Evolutionary conservation across 2,113 vertebrate species (phyloP), one percentile per base, ranked within the genome.

Genomic region (Tiliqua scincoides): DNA sequence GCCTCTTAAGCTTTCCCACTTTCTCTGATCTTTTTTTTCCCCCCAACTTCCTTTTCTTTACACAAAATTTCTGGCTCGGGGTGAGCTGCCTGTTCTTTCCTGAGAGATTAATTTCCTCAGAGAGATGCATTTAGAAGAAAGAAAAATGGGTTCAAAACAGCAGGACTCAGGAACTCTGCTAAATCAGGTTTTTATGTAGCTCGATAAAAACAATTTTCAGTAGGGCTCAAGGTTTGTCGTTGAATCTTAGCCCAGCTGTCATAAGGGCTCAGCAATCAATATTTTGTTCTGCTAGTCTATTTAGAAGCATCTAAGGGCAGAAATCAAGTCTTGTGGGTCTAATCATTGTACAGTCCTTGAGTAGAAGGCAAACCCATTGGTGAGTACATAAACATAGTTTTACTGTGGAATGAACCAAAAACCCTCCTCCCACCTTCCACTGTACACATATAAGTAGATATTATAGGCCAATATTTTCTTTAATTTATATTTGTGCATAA

Each of bases 291-390:
- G 54, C 59, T 89, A 30, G 63, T 84, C 71, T 91, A 40, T 82
- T 92, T 82, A 88, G 73, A 92, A 88, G 52, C 77, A 91, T 83
- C 74, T 75, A 94, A 79, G 63, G 15, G 71, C 72, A 88, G 87
- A 92, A 92, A 79, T 86, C 82, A 91, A 80, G 73, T 71, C 79
- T 85, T 83, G 57, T 40, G 83, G 88, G 82, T 43, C 77, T 82
- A 32, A 62, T 89, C 72, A 90, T 88, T 84, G 40, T 83, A 8
- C 30, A 85, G 74, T 73, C 43, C 85, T 23, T 52, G 70, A 63
- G 52, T 67, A 20, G 76, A 91, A 35, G n/a, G 67, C 84, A 80
- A 91, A 91, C 90, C 57, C 84, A 83, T 62, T 79, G 82, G 78
- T 57, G 89, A 90, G 89, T 78, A 79, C 72, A 80, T 82, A 89